Base-by-base conservation (phyloP, 2,113 vertebrate genomes). In the Trichomycterus rosablanca region DNA sequence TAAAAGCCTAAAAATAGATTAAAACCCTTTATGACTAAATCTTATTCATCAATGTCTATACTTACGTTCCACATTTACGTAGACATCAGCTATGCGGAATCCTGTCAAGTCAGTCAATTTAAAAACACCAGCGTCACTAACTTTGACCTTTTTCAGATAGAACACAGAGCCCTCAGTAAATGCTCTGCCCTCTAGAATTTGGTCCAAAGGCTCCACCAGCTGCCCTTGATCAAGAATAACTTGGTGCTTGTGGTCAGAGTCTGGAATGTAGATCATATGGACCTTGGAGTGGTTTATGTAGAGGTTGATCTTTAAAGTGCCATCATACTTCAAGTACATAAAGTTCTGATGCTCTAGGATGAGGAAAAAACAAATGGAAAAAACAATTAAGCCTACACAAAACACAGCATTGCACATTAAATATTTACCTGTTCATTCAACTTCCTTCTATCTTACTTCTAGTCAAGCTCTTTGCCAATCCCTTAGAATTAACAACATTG, bases 331-430 rank as follows among this genome's bases (percentile, higher is more conserved):
- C 11, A 73, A 55, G 2, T 15, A 67, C 5, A 59, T 2, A 44
- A 88, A 86, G 42, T n/a, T 60, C 57, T 83, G 81, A 68, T 88
- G 86, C 40, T 81, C 86, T 88, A 68, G 22, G 14, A 42, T 22
- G 16, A 11, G 23, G 3, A 6, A 26, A 60, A 39, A 23, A 55
- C 10, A 30, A 2, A 37, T 37, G 9, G 4, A 14, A 35, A 37
- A 24, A n/a, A 23, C 1, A 16, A 16, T n/a, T n/a, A n/a, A n/a
- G n/a, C n/a, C n/a, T n/a, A n/a, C n/a, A n/a, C n/a, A n/a, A n/a
- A n/a, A n/a, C n/a, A n/a, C n/a, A n/a, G n/a, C n/a, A n/a, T n/a
- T n/a, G n/a, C n/a, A n/a, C n/a, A n/a, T n/a, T n/a, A n/a, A n/a
- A n/a, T n/a, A n/a, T n/a, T n/a, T n/a, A n/a, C n/a, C n/a, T n/a